Evolutionary conservation across 2,797 vertebrate genomes (phyloP), one percentile per base, ranked within the genome.

Genomic region (Pachyuromys duprasi): DNA sequence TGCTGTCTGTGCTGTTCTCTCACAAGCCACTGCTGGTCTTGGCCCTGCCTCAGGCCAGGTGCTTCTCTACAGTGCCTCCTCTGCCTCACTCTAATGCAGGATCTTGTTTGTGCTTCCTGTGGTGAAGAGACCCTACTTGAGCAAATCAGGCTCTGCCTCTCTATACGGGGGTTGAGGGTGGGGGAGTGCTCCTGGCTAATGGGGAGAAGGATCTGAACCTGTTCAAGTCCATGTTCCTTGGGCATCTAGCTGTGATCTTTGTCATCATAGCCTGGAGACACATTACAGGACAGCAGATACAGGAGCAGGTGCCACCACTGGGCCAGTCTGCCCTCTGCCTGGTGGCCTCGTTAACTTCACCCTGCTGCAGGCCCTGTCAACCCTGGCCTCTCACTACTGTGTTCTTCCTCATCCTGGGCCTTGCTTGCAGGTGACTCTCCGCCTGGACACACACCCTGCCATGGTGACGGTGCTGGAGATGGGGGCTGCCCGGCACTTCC

Each of bases 391-490:
- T 90, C 26, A 39, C 15, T 69, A 7, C 78, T 82, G 60, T 3
- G 42, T 57, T 72, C 74, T 49, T 70, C 60, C 11, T 31, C 20
- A 0, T 24, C 36, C 36, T 4, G 3, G 53, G 39, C 92, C 42
- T 24, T 42, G 36, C 33, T 39, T 86, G 0, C 95, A 99, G 99
- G 99, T 99, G 91, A 99, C 99, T 0, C 98, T 99, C 0, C 99
- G 99, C 2, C 98, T 99, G 97, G 99, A 99, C 98, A 99, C 99
- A 0, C 99, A 99, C 98, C 99, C 99, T 0, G 99, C 99, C 83
- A 99, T 99, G 99, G 99, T 99, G 98, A 99, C 99, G 0, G 99
- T 99, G 98, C 98, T 99, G 18, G 99, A 99, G 98, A 99, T 99
- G 99, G 99, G 99, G 0, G 99, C 99, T 0, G 99, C 99, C 1